These are phyloP conservation scores for Lagopus leucura DNA, from an alignment of 2,113 vertebrate genomes.

Conservation along the genomic window DNA sequence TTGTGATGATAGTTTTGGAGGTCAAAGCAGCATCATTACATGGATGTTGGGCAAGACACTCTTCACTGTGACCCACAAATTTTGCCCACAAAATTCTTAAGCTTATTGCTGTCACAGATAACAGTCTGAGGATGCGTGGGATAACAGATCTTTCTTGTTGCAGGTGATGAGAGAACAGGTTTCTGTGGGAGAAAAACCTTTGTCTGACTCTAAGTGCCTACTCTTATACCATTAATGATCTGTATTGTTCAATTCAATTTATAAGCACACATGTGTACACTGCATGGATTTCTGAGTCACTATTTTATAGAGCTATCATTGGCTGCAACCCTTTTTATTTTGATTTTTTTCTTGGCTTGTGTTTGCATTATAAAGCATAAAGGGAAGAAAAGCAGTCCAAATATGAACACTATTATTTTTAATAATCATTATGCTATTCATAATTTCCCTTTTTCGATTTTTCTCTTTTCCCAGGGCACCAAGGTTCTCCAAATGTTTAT, in stretches of 20 bases:
- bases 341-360: neutral
- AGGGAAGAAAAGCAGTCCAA: neutral
- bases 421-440: neutral
- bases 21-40: neutral
- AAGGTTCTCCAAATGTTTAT: conserved; percentile 87
- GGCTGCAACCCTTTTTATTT: neutral
- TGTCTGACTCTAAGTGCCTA: neutral
- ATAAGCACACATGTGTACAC: neutral
- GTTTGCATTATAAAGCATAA: neutral
- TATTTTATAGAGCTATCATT: neutral
- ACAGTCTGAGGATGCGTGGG: neutral
- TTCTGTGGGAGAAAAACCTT: neutral
- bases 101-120: neutral
- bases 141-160: neutral
- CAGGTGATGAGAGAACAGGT: neutral
- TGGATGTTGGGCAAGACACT: neutral
- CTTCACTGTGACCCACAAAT: too few relatives aligned
- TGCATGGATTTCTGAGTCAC: neutral
- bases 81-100: neutral
- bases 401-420: neutral
- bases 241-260: neutral
- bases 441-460: neutral
- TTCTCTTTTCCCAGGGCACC: conserved; percentile 75
- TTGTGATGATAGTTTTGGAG: neutral
- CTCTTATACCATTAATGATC: neutral